phyloP scores from a whole-genome alignment of 2,113 vertebrate genomes.

The Corythornis madagascariensis region DNA sequence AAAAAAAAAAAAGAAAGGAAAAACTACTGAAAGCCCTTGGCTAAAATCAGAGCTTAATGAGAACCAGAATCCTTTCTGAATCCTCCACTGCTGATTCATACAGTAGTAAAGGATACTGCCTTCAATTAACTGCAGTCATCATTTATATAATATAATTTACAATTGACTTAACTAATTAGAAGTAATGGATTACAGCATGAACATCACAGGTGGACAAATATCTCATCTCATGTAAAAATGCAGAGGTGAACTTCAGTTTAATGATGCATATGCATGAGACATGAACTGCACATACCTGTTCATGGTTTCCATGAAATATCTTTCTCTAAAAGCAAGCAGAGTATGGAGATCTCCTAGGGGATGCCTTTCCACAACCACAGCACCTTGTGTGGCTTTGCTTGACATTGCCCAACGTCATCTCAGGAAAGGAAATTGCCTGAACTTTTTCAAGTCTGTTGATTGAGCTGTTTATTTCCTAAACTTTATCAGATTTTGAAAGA shows the following conservation, averaged over 20 bases:
- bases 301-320: not conserved
- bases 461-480: constrained; percentile 66
- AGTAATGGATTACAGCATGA: constrained; percentile 74
- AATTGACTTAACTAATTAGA: constrained; percentile 78
- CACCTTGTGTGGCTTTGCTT: constrained; percentile 20
- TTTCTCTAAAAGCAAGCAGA: not conserved
- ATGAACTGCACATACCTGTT: not conserved
- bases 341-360: not conserved
- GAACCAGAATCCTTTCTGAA: constrained; percentile 72
- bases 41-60: constrained; percentile 78
- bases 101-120: constrained; percentile 78
- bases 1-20: constrained; percentile 51
- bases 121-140: constrained; percentile 78
- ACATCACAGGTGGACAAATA: constrained; percentile 51
- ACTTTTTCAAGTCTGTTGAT: not conserved
- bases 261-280: not conserved
- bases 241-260: constrained; percentile 25
- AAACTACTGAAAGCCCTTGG: constrained; percentile 62
- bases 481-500: constrained; percentile 61
- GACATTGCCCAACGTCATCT: not conserved
- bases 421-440: constrained; percentile 33
- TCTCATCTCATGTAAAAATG: constrained; percentile 42
- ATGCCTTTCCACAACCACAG: not conserved
- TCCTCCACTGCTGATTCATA: constrained; percentile 71
- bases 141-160: constrained; percentile 75